Base-by-base conservation (phyloP, 2,888 invertebrate species). In the Dioctria rufipes region DNA sequence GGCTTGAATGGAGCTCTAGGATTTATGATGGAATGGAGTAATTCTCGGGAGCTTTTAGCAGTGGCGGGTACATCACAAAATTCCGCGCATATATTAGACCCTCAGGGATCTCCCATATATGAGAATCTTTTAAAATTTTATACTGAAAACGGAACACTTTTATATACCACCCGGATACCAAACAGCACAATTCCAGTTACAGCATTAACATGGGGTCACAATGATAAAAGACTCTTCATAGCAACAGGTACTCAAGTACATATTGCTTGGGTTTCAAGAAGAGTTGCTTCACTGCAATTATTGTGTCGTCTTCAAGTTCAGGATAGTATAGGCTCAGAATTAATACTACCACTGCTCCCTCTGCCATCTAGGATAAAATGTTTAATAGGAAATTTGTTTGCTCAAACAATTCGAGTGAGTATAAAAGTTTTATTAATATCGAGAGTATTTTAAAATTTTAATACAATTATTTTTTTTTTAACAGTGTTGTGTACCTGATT, bases 161-260 rank as follows among this genome's bases (percentile, higher is more conserved):
- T 97, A 82, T 97, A 96, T 89, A 93, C 94, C 79, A 93, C 94
- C 61, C 91, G 92, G 71, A 93, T 97, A 86, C 96, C 96, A 9
- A 94, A 92, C 85, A 93, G 92, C 66, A 93, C 93, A 85, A 86
- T 94, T 84, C 93, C 94, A 4, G 95, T 98, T 78, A 95, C 97
- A 73, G 97, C 98, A 2, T 90, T 99, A 86, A 98, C 98, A 6
- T 99, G 99, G 99, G 99, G 98, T 43, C 98, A 99, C 91, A 98
- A 98, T 88, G 99, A 98, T 88, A 95, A 96, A 84, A 92, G 99
- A 43, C 91, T 99, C 84, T 98, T 99, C 89, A 93, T 99, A 82
- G 96, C 96, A 4, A 96, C 96, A 3, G 98, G 98, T 11, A 95
- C 95, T 67, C 94, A 95, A 86, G 93, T 96, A 85, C 97, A 97